phyloP scores from a whole-genome alignment of 1,140 invertebrate genomes.

The Trichonephila inaurata region DNA sequence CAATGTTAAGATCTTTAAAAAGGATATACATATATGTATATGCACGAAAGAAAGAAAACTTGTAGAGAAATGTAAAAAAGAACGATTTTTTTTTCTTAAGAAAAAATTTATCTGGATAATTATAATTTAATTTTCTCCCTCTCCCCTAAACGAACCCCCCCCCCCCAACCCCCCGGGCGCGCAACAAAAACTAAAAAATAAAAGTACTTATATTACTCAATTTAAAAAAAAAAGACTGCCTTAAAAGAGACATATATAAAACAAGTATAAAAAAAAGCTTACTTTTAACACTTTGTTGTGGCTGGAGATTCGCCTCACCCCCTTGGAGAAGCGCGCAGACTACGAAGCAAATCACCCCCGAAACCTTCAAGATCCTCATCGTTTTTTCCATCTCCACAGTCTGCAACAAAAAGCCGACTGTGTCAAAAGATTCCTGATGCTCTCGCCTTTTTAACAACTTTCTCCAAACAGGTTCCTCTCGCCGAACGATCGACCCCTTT shows the following conservation, averaged over 20 bases:
- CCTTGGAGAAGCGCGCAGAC: background rate
- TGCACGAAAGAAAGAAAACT: too few species aligned
- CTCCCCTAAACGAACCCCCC: too few species aligned
- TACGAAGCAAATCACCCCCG: background rate
- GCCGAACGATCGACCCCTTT: constrained; percentile 27
- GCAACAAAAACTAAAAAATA: too few species aligned
- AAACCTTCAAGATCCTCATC: background rate
- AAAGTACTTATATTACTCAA: too few species aligned
- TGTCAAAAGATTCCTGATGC: background rate
- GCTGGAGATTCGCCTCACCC: background rate
- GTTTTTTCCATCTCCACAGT: background rate
- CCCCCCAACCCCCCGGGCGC: too few species aligned
- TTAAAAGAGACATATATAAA: background rate
- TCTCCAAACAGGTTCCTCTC: constrained; percentile 49
- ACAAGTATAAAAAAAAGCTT: background rate
- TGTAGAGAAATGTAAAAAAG: too few species aligned
- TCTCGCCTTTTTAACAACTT: constrained; percentile 45
- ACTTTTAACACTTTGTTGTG: constrained; percentile 6
- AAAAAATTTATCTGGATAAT: too few species aligned
- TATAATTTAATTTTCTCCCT: too few species aligned
- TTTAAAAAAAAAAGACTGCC: background rate
- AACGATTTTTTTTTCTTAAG: too few species aligned
- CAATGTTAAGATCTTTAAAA: too few species aligned
- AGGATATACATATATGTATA: too few species aligned
- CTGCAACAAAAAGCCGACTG: background rate